Evolutionary conservation across 2,113 vertebrate species (phyloP).

Genomic region (Megaceryle torquata): DNA sequence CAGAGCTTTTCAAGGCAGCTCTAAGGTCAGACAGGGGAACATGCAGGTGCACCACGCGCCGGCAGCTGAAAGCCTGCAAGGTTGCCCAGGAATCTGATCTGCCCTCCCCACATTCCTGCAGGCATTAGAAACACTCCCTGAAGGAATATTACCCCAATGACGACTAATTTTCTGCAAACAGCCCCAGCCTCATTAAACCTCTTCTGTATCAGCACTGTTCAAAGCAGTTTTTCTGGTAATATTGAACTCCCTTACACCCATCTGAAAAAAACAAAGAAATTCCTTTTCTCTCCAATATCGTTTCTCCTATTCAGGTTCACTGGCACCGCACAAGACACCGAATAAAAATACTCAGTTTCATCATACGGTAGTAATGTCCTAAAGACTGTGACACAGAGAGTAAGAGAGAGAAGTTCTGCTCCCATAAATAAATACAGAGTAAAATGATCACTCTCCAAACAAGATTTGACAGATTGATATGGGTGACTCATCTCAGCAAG

Average conservation of each 20-base stretch:
- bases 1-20: slow-evolving; percentile 64
- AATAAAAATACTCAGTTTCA: slow-evolving; percentile 52
- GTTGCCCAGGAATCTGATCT: slow-evolving; percentile 63
- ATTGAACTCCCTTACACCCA: background rate
- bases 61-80: slow-evolving; percentile 60
- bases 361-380: background rate
- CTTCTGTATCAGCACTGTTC: slow-evolving; percentile 59
- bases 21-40: slow-evolving; percentile 71
- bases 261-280: background rate
- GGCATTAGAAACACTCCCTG: slow-evolving; percentile 71
- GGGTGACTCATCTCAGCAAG: background rate
- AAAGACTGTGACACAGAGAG: background rate
- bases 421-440: background rate
- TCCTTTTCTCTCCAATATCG: slow-evolving; percentile 37
- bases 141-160: slow-evolving; percentile 72
- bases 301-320: slow-evolving; percentile 21
- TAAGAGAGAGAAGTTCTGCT: background rate
- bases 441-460: background rate
- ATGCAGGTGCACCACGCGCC: slow-evolving; percentile 72
- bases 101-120: slow-evolving; percentile 69
- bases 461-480: background rate
- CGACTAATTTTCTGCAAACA: slow-evolving; percentile 67
- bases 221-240: slow-evolving; percentile 47
- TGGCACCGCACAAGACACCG: slow-evolving; percentile 1
- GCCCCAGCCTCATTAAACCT: slow-evolving; percentile 56